Evolutionary conservation across 30 jellyfish, hydroid and myxozoan species (phyloP), one percentile per base, ranked within the genome.

Genomic region (Phacellophora camtschatica): DNA sequence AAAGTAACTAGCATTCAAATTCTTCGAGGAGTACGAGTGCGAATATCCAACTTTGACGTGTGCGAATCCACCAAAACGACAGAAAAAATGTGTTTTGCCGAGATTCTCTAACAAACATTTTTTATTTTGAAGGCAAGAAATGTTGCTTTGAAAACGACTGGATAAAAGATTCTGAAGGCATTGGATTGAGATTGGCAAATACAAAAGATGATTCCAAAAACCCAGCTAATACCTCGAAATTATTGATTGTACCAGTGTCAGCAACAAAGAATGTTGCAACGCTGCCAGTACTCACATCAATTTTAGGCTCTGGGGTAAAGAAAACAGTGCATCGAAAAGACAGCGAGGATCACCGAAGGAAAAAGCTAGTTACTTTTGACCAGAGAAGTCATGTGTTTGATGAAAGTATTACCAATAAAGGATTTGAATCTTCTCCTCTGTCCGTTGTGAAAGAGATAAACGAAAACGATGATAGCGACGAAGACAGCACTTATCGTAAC

Each of bases 101-200:
- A 20, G 7, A 54, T 25, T 22, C 50, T 30, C 4, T 19, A 7
- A 19, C 10, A 13, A 7, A 7, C 22, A 19, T 37, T 1, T 35
- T 64, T 43, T 23, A 22, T 45, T 25, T 31, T 71, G 8, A 20
- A 45, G 73, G 36, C 2, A 54, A 29, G 4, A 74, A 77, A 28
- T 58, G 74, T 63, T 61, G 23, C 4, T 77, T 61, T 46, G 45
- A 49, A 50, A 77, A 77, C 59, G 67, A 77, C 69, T 77, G 90
- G 90, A 28, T 77, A 5, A 69, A 66, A 48, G 82, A 77, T n/a
- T 64, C 53, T 16, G 82, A 65, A 2, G 77, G 74, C 22, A 64
- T 77, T 61, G 90, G 90, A 16, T 19, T 77, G 2, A 33, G 49
- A 37, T 25, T 77, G 66, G 58, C 29, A n/a, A 35, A 22, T 25